Percentiles rank a stretch among this genome's conserved stretches.
These are phyloP conservation scores for Leuciscus idus DNA, from an alignment of 2,113 vertebrate species.

Conservation along the genomic window DNA sequence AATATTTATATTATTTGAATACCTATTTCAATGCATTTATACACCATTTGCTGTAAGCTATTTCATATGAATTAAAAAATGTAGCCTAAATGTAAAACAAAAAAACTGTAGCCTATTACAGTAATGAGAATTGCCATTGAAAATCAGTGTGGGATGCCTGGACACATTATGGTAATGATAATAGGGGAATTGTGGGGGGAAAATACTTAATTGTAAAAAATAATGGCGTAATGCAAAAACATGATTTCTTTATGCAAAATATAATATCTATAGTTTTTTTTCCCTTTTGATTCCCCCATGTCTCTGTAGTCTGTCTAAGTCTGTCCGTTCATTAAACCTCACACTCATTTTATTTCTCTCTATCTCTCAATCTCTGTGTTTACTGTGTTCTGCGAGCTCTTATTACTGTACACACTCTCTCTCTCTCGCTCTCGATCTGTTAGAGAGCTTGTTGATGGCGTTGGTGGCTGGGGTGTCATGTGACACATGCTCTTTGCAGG, in stretches of 20 bases:
- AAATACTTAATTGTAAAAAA: not conserved
- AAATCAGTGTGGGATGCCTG: not conserved
- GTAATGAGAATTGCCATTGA: not conserved
- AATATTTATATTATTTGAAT: not conserved
- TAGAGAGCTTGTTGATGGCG: constrained; percentile 20
- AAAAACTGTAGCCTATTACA: not conserved
- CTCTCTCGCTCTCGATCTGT: constrained; percentile 7
- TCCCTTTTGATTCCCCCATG: not conserved
- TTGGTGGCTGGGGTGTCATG: constrained; percentile 42
- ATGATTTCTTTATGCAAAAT: not conserved
- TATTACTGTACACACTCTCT: constrained; percentile 11
- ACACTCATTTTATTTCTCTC: not conserved
- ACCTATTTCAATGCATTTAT: not conserved
- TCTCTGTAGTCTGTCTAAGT: not conserved
- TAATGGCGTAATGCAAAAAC: not conserved
- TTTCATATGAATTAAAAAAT: not conserved
- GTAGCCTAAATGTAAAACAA: not conserved
- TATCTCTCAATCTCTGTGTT: constrained; percentile 32
- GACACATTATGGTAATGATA: not conserved
- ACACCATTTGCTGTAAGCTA: not conserved
- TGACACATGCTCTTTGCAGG: constrained; percentile 46
- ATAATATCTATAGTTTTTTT: not conserved
- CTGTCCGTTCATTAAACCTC: not conserved
- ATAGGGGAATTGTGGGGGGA: not conserved
- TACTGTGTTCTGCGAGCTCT: not conserved